Evolutionary conservation across 1,140 invertebrate species (phyloP).

Genomic region (Lutraria rhynchaena): DNA sequence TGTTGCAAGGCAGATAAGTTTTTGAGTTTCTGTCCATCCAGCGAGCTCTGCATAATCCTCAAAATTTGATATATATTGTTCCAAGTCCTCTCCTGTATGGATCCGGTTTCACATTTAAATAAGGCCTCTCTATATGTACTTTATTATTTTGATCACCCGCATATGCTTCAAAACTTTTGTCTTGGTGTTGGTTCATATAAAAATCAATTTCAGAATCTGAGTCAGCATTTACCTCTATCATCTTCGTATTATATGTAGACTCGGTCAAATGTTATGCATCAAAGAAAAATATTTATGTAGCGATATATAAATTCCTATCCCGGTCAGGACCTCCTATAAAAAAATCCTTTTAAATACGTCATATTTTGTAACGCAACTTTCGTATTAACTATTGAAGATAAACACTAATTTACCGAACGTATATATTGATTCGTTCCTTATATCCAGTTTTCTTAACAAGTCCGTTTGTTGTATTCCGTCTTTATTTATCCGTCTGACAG

Average conservation of each 20-base stretch:
- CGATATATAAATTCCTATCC: background rate
- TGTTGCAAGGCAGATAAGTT: constrained; percentile 8
- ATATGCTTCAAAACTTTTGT: background rate
- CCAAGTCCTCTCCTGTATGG: constrained; percentile 43
- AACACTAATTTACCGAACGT: background rate
- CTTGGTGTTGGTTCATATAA: constrained; percentile 25
- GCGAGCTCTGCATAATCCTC: constrained; percentile 49
- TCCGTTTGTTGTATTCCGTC: too few relatives aligned
- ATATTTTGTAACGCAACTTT: background rate
- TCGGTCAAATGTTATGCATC: background rate
- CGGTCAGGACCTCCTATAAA: background rate
- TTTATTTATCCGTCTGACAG: too few relatives aligned
- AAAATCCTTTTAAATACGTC: background rate
- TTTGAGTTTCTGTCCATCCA: constrained; percentile 20
- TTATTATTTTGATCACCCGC: background rate
- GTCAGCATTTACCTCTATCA: constrained; percentile 58
- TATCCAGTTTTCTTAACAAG: too few relatives aligned
- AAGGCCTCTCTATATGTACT: background rate
- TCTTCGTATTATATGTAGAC: constrained; percentile 1
- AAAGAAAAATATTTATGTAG: background rate
- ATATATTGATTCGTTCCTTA: too few relatives aligned
- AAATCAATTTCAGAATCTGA: constrained; percentile 38
- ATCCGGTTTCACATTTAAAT: constrained; percentile 46
- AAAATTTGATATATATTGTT: constrained; percentile 42
- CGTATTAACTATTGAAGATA: background rate